phyloP scores from a whole-genome alignment of 1,140 invertebrate genomes.

The Tetraneura akinire region DNA sequence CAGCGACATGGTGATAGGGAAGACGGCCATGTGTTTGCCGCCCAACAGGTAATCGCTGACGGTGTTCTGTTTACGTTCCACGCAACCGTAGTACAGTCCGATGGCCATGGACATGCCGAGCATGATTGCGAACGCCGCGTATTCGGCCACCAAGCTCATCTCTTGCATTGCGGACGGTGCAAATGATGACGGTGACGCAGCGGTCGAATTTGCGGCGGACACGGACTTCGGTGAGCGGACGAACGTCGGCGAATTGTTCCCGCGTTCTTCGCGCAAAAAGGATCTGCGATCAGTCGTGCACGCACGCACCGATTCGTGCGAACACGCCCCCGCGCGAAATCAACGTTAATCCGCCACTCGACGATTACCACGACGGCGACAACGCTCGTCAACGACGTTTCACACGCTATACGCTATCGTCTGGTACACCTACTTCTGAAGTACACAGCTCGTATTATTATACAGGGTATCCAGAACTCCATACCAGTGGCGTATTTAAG shows the following conservation, averaged over 20 bases:
- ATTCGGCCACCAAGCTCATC: constrained; percentile 60
- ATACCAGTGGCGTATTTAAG: too few species aligned
- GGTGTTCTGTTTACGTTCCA: constrained; percentile 62
- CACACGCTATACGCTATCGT: too few species aligned
- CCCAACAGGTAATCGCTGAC: constrained; percentile 73
- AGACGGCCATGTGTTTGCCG: constrained; percentile 70
- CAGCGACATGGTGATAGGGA: constrained; percentile 80
- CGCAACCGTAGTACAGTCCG: constrained; percentile 74
- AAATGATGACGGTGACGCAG: neutral
- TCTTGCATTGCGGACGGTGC: neutral
- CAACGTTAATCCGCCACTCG: too few species aligned
- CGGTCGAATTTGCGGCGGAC: neutral
- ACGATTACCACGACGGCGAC: too few species aligned
- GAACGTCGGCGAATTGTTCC: neutral
- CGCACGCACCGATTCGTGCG: too few species aligned
- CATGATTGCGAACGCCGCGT: constrained; percentile 66
- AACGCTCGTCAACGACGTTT: too few species aligned
- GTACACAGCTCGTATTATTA: too few species aligned
- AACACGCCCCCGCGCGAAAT: too few species aligned
- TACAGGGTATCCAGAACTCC: too few species aligned
- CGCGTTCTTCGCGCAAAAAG: too few species aligned
- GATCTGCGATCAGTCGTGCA: too few species aligned
- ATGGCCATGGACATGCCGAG: constrained; percentile 65
- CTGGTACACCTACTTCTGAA: too few species aligned
- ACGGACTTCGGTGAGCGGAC: neutral